Base-by-base conservation (phyloP, 1,140 invertebrate genomes). In the Linepithema humile region DNA sequence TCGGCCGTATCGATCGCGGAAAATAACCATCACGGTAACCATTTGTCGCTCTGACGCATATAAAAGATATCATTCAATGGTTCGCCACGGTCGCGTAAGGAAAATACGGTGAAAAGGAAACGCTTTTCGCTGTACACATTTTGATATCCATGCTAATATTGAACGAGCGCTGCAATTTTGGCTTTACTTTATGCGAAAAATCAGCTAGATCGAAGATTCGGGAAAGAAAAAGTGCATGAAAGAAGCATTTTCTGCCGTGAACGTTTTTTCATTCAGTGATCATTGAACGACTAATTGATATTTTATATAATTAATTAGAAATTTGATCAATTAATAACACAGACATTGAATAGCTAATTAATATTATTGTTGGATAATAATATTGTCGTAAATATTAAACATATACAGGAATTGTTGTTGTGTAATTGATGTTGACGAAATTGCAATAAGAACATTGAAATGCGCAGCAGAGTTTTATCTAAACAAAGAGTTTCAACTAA, bases 11-110 rank as follows among this genome's bases (percentile, higher is more conserved):
- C 45, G 83, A 85, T 85, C 59, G 57, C 23, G 67, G 57, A 82
- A 86, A 85, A n/a, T 69, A 82, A 85, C 67, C 23, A 82, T 85
- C 26, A 57, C 12, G 26, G 12, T 69, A 73, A 86, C 60, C 48
- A 85, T 78, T 86, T 70, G 82, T 23, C 43, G 62, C 59, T 67
- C 20, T 53, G 70, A 74, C 48, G 23, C 43, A 84, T 74, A 43
- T 74, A 62, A 84, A 85, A 69, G 59, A 85, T 65, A 60, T 12
- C 17, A 55, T 65, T 84, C 26, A 67, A 78, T 59, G 26, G 1
- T 50, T 45, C 9, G 40, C 15, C 48, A 12, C 43, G 45, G 60
- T 53, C 10, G 74, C 32, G 23, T 40, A 10, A 78, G 32, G 35
- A 53, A 55, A 78, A 78, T 26, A 32, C 7, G 7, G 26, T 64